These are phyloP conservation scores for Neodontobutis hainanensis DNA, from an alignment of 2,113 vertebrate genomes.

Conservation along the genomic window DNA sequence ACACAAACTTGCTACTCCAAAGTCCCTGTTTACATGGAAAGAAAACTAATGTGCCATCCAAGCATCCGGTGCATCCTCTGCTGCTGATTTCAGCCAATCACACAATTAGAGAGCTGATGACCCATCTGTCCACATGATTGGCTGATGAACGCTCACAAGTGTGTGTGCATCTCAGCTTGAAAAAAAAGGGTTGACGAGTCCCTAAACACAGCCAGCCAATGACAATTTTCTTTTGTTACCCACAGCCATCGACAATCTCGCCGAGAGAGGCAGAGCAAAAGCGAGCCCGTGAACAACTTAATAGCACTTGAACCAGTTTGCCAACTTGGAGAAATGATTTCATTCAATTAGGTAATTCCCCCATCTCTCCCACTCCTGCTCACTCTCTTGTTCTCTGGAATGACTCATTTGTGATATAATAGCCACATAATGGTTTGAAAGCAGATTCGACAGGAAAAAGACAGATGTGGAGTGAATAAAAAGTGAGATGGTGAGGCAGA, in stretches of 20 bases:
- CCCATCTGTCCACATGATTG: slow-evolving; percentile 75
- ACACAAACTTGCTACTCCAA: background rate
- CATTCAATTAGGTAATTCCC: slow-evolving; percentile 73
- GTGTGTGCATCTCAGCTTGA: slow-evolving; percentile 16
- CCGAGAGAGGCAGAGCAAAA: slow-evolving; percentile 47
- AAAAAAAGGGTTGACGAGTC: slow-evolving; percentile 43
- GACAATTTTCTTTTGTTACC: slow-evolving; percentile 71
- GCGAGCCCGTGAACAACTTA: slow-evolving; percentile 67
- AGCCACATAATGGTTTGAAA: slow-evolving; percentile 69
- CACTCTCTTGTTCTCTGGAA: slow-evolving; percentile 61
- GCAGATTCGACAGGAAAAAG: slow-evolving; percentile 58
- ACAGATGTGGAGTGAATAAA: slow-evolving; percentile 56
- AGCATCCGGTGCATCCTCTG: slow-evolving; percentile 50
- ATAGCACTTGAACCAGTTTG: slow-evolving; percentile 74
- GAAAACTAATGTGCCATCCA: slow-evolving; percentile 61
- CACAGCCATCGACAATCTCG: slow-evolving; percentile 48
- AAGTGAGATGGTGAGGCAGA: slow-evolving; percentile 35
- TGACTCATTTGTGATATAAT: slow-evolving; percentile 74
- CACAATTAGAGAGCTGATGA: slow-evolving; percentile 74
- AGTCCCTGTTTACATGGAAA: slow-evolving; percentile 44
- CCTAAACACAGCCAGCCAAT: slow-evolving; percentile 53
- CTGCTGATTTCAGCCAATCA: slow-evolving; percentile 68
- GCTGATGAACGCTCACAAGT: slow-evolving; percentile 51
- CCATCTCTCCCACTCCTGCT: slow-evolving; percentile 30
- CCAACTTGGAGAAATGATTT: slow-evolving; percentile 77